Evolutionary conservation across 92 coral and sea anemone species (phyloP), one percentile per base, ranked within the genome.

Genomic region (Epizoanthus ramosus): DNA sequence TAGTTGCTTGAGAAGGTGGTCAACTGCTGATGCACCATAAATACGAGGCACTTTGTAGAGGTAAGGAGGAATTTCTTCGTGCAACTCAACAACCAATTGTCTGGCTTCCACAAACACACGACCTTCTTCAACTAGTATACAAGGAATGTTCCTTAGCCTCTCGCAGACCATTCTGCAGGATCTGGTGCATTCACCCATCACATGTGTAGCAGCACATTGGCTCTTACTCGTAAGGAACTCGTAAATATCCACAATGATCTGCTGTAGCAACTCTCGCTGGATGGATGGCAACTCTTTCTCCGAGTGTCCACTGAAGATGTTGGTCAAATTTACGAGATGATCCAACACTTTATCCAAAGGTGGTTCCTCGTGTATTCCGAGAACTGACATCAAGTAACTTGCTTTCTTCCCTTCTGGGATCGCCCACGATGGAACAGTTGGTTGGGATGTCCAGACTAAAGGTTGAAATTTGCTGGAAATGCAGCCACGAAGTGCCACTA

Each of bases 391-490:
- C 69, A 80, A 63, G 10, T 7, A n/a, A 45, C 15, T 24, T 0
- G 59, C 2, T 28, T 28, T 28, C 45, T 16, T 70, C 25, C 57
- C 74, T 63, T 56, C 60, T 19, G 92, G 85, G 79, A 71, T 75
- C 8, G 85, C 92, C 91, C 93, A 93, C 24, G 37, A 22, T 3
- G 91, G 93, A 6, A 91, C 75, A 33, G 89, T 91, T 18, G 89
- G 50, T 0, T 91, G 93, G 31, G 91, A 37, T 25, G 91, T 85
- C 98, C 98, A 93, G 0, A 83, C 87, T 65, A 93, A 72, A 25
- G 59, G 43, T 33, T 82, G 85, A 10, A 76, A 37, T 18, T 47
- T 52, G 59, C 85, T 21, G 25, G 89, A 82, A 15, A 88, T 68
- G 60, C 94, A 77, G 74, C 64, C 81, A 17, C 89, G 66, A 45